phyloP scores from a whole-genome alignment of 2,113 vertebrate genomes.

The Hyperoodon ampullatus region DNA sequence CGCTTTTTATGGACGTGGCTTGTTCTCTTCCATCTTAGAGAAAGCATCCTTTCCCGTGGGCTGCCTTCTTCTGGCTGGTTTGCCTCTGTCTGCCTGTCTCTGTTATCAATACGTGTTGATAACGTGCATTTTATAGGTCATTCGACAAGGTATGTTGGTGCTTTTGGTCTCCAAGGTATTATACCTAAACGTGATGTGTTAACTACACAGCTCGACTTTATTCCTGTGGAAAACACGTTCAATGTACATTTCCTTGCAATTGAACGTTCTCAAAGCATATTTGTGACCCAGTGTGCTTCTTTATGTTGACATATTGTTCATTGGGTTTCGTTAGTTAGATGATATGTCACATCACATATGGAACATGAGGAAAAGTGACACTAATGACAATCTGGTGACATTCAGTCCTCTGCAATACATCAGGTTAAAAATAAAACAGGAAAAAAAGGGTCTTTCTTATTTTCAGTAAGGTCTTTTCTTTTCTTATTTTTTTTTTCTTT shows the following conservation, averaged over 20 bases:
- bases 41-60: neutral
- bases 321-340: conserved; percentile 76
- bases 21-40: neutral
- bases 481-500: conserved; percentile 59
- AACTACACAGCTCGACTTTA: conserved; percentile 63
- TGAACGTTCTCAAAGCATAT: conserved; percentile 65
- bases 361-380: conserved; percentile 82
- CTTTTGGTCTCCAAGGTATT: conserved; percentile 56
- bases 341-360: conserved; percentile 75
- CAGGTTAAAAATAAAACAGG: conserved; percentile 84
- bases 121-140: conserved; percentile 58
- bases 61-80: neutral
- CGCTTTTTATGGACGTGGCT: neutral
- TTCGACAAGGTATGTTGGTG: neutral
- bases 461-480: conserved; percentile 77
- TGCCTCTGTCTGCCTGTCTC: neutral
- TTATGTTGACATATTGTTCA: conserved; percentile 79
- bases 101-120: neutral
- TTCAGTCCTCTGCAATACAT: conserved; percentile 72
- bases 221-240: conserved; percentile 71
- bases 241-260: conserved; percentile 52
- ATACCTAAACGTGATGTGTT: conserved; percentile 59
- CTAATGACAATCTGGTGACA: conserved; percentile 79
- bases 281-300: conserved; percentile 72
- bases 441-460: conserved; percentile 70